phyloP scores from a whole-genome alignment of 2,888 invertebrate genomes.

The Antheraea assamensis region DNA sequence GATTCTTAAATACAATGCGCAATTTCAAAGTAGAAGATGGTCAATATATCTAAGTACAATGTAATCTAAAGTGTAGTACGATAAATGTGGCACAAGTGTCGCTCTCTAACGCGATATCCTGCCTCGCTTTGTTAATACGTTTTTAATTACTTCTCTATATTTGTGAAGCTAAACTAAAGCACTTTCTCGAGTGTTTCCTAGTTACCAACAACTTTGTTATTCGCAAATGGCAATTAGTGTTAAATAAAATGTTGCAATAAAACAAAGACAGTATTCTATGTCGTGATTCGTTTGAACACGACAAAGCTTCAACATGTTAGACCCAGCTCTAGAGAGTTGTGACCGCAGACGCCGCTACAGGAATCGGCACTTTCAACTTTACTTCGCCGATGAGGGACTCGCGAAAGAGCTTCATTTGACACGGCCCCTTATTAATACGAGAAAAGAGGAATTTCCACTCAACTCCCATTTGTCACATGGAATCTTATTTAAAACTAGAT shows the following conservation, averaged over 20 bases:
- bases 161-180: constrained; percentile 44
- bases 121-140: constrained; percentile 63
- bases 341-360: constrained; percentile 61
- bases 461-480: neutral
- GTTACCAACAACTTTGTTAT: neutral
- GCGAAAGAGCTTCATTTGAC: constrained; percentile 51
- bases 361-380: constrained; percentile 70
- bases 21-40: neutral
- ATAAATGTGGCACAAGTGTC: constrained; percentile 53
- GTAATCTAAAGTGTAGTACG: constrained; percentile 44
- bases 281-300: neutral
- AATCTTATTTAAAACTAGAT: neutral
- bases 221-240: neutral
- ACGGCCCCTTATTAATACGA: constrained; percentile 37
- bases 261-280: neutral
- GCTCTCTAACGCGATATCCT: constrained; percentile 38
- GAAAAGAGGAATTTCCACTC: constrained; percentile 20
- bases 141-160: constrained; percentile 70
- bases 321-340: constrained; percentile 44
- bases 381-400: constrained; percentile 42
- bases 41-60: neutral
- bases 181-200: constrained; percentile 34
- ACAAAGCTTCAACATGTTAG: constrained; percentile 23
- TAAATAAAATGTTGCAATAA: neutral
- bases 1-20: neutral